These are phyloP conservation scores for Toxotes chatareus DNA, from an alignment of 2,113 vertebrate genomes.

Conservation along the genomic window DNA sequence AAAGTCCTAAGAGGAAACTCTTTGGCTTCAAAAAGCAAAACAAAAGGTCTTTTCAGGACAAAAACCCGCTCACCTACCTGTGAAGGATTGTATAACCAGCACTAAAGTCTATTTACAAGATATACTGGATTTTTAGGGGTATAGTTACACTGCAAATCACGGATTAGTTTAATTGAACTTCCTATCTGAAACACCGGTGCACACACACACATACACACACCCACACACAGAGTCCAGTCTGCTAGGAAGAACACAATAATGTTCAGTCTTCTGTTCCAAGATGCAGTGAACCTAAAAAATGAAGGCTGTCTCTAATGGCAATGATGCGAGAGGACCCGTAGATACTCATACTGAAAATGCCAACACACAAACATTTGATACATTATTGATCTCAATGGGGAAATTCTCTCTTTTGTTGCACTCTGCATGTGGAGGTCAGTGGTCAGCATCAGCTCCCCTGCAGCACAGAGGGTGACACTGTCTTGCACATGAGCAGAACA, in stretches of 20 bases:
- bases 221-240: constrained; percentile 4
- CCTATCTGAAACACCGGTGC: constrained; percentile 23
- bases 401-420: constrained; percentile 6
- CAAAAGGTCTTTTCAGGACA: constrained; percentile 53
- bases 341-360: background rate
- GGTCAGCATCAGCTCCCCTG: constrained; percentile 28
- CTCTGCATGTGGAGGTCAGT: constrained; percentile 7
- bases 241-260: constrained; percentile 27
- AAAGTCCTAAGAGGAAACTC: constrained; percentile 28
- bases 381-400: constrained; percentile 26
- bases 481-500: background rate
- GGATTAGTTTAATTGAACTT: constrained; percentile 60
- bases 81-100: constrained; percentile 49
- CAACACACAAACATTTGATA: constrained; percentile 20
- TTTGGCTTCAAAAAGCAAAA: constrained; percentile 10
- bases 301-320: constrained; percentile 3
- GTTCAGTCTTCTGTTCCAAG: constrained; percentile 34
- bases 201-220: background rate
- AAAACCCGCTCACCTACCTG: constrained; percentile 32
- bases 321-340: constrained; percentile 14
- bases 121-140: constrained; percentile 42
- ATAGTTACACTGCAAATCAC: constrained; percentile 47
- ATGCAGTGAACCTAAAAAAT: constrained; percentile 49
- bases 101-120: constrained; percentile 58
- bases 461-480: constrained; percentile 1